Evolutionary conservation across 2,797 vertebrate genomes (phyloP).

Genomic region (Eulemur mongoz): DNA sequence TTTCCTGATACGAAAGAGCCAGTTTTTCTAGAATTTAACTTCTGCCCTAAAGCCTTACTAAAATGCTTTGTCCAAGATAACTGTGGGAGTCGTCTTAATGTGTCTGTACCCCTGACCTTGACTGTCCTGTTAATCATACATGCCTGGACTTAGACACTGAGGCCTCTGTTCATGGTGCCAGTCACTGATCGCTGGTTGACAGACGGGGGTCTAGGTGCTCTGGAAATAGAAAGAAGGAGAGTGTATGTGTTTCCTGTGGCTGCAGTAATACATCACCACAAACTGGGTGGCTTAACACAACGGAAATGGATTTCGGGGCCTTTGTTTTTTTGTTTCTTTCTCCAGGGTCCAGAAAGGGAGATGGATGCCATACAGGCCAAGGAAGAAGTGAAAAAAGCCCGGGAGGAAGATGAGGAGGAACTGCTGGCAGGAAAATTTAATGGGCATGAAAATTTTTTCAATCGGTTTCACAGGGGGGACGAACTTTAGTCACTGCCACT

Average conservation of each 20-base stretch:
- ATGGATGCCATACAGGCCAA: slow-evolving; percentile 84
- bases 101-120: background rate
- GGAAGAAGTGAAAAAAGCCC: slow-evolving; percentile 75
- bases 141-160: background rate
- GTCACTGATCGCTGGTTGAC: background rate
- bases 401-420: slow-evolving; percentile 59
- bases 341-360: slow-evolving; percentile 88
- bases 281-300: background rate
- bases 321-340: background rate
- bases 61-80: background rate
- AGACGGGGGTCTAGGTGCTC: background rate
- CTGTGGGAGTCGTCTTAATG: background rate
- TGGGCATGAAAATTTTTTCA: background rate
- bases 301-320: background rate
- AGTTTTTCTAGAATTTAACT: background rate
- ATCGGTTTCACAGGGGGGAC: background rate
- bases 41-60: background rate
- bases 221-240: background rate
- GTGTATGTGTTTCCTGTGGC: background rate
- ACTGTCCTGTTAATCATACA: background rate
- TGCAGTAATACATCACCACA: background rate
- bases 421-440: background rate
- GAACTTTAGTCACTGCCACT: slow-evolving; percentile 59
- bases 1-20: background rate
- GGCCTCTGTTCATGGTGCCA: background rate